These are phyloP conservation scores for Parambassis ranga DNA, from an alignment of 2,797 vertebrate species.

Conservation along the genomic window DNA sequence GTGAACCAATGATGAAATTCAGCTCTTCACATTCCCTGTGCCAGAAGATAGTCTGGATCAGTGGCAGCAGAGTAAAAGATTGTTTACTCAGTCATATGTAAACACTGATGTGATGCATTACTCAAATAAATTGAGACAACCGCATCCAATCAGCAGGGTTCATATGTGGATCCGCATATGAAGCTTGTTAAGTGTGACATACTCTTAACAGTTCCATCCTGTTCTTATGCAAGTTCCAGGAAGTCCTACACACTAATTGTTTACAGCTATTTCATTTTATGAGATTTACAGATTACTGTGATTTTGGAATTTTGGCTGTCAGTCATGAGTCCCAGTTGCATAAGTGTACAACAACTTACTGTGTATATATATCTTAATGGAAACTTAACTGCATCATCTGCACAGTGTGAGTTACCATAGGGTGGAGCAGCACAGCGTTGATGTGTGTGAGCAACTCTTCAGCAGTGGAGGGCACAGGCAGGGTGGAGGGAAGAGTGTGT, in stretches of 20 bases:
- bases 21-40: neutral
- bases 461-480: constrained; percentile 49
- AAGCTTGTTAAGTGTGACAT: constrained; percentile 21
- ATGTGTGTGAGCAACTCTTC: constrained; percentile 77
- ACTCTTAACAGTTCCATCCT: neutral
- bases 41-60: neutral
- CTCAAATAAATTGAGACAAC: too few relatives aligned
- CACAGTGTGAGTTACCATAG: constrained; percentile 81
- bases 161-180: constrained; percentile 22
- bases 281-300: neutral
- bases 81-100: too few relatives aligned
- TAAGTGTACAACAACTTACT: too few relatives aligned
- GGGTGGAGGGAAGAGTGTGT: constrained; percentile 48
- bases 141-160: neutral
- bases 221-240: neutral
- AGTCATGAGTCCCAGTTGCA: neutral
- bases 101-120: too few relatives aligned
- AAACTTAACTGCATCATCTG: neutral
- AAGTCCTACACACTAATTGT: neutral
- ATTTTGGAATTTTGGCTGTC: neutral
- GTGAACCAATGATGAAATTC: too few relatives aligned
- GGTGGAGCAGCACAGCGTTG: constrained; percentile 72
- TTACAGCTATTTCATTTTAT: neutral
- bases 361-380: too few relatives aligned
- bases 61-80: too few relatives aligned